Evolutionary conservation across 2,888 invertebrate genomes (phyloP), one percentile per base, ranked within the genome.

Genomic region (Alloplasta piceator): DNA sequence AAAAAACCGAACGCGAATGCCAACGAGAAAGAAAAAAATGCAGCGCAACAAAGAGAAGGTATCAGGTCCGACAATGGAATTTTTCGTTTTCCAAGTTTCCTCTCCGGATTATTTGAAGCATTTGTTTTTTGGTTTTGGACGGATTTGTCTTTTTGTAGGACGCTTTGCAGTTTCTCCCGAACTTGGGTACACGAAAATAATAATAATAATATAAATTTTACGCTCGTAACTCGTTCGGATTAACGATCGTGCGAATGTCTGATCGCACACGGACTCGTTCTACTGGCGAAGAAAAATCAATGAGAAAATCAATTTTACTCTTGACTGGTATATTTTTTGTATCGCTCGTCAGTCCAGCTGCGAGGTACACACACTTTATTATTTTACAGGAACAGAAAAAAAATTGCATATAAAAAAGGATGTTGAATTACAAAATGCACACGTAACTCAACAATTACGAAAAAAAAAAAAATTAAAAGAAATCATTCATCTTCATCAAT

Each of bases 291-390:
- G n/a, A 63, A 64, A 52, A 16, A 74, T 52, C 10, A 67, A 10
- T 58, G n/a, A 26, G 3, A 26, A 26, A 26, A 3, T 26, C 26
- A 26, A 26, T 26, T 26, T 2, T 4, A 16, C 26, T 50, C 52
- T 43, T 16, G 6, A 52, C 14, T 12, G 12, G 14, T 52, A 14
- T 41, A 73, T 72, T 68, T 61, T 39, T 60, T 26, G 26, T 26
- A 26, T 26, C 43, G 60, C 67, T 76, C 61, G 55, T 39, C 80
- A 80, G 80, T 41, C 80, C 80, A 80, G 80, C 76, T 72, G 76
- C 61, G 76, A 68, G 67, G 36, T 7, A 48, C 6, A 9, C 16
- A 16, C 14, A 26, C 56, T 74, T 63, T 70, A 68, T 77, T 60
- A 81, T 74, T 81, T 73, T 81, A 81, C 81, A 81, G 81, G 72